A percentile compares a stretch with the other conserved stretches of the same genome.
Evolutionary conservation across 1,140 invertebrate species (phyloP).

Genomic region (Drosophila baimaii): DNA sequence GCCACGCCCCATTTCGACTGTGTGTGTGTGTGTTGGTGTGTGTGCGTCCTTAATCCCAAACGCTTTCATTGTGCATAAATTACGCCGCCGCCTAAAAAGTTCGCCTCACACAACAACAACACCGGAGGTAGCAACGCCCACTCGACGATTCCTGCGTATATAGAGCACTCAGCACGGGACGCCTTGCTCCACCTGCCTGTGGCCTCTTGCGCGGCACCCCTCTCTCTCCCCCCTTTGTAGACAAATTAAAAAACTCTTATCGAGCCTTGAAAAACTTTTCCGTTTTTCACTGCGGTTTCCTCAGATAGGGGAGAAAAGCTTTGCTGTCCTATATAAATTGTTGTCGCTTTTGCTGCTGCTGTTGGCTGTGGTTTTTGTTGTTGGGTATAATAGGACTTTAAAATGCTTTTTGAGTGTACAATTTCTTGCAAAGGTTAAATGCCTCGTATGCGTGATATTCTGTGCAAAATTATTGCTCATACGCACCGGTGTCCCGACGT

Average conservation of each 20-base stretch:
- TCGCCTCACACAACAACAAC: conserved; percentile 29
- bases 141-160: conserved; percentile 23
- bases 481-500: conserved; percentile 46
- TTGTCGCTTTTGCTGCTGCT: conserved; percentile 23
- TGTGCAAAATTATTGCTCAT: conserved; percentile 61
- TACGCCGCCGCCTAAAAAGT: conserved; percentile 70
- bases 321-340: conserved; percentile 35
- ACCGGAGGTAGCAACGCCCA: conserved; percentile 35
- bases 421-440: conserved; percentile 72
- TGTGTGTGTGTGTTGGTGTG: conserved; percentile 19
- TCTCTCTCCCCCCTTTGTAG: conserved; percentile 59
- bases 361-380: not conserved
- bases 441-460: conserved; percentile 69
- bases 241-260: conserved; percentile 82
- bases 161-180: conserved; percentile 12
- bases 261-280: conserved; percentile 72
- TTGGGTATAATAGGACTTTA: conserved; percentile 57
- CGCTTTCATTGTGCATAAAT: conserved; percentile 81
- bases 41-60: conserved; percentile 68
- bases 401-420: conserved; percentile 64
- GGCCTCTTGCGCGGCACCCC: not conserved
- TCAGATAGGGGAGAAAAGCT: conserved; percentile 12
- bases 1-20: conserved; percentile 37
- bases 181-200: not conserved
- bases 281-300: conserved; percentile 58